These are phyloP conservation scores for Drosophila kurseongensis DNA, from an alignment of 1,140 invertebrate genomes.

Conservation along the genomic window DNA sequence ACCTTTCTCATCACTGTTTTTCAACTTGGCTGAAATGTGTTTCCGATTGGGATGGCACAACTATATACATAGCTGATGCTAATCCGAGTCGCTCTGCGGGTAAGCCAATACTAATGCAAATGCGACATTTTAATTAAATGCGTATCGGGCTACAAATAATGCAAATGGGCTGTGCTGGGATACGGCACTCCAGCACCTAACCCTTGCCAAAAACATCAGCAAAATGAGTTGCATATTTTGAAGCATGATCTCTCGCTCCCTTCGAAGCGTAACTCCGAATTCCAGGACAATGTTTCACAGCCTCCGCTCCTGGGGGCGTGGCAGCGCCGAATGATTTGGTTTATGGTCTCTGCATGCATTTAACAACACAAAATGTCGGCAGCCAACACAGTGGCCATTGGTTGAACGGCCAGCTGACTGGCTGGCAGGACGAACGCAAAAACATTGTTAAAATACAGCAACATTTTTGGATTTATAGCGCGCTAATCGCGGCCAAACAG, in stretches of 20 bases:
- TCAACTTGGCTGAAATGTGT: conserved; percentile 42
- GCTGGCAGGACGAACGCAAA: conserved; percentile 49
- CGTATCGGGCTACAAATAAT: conserved; percentile 76
- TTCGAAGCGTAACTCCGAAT: not conserved
- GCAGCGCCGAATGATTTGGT: conserved; percentile 68
- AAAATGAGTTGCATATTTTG: conserved; percentile 71
- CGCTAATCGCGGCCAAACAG: conserved; percentile 80
- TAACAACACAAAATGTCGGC: conserved; percentile 58
- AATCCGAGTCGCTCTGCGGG: conserved; percentile 25
- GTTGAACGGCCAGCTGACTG: conserved; percentile 37
- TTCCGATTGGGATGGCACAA: conserved; percentile 7
- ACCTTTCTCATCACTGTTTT: not conserved
- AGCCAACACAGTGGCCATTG: conserved; percentile 43
- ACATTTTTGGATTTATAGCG: conserved; percentile 81
- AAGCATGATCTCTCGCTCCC: conserved; percentile 34
- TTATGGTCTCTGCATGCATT: conserved; percentile 75
- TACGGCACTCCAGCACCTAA: not conserved
- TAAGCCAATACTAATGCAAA: conserved; percentile 45
- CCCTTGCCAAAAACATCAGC: conserved; percentile 30
- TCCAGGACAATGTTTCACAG: conserved; percentile 46
- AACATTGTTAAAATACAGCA: conserved; percentile 81
- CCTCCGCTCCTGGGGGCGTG: conserved; percentile 57
- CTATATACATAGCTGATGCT: conserved; percentile 28
- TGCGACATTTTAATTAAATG: conserved; percentile 70
- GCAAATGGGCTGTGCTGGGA: conserved; percentile 49